phyloP scores from a whole-genome alignment of 2,888 invertebrate genomes.

The Tetragonisca angustula region DNA sequence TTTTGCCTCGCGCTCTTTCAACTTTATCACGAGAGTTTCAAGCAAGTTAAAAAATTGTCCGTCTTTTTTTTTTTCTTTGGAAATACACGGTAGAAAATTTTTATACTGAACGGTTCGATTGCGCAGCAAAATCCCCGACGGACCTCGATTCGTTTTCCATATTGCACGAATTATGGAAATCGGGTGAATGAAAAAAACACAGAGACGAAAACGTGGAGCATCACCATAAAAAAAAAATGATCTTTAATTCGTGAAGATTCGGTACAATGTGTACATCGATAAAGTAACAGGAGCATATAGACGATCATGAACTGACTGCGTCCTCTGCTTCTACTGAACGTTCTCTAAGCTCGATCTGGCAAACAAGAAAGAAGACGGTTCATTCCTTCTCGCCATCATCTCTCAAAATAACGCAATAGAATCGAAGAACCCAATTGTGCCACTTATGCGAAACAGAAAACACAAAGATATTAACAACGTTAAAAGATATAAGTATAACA shows the following conservation, averaged over 20 bases:
- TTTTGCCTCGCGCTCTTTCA: too few species aligned
- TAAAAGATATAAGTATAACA: neutral
- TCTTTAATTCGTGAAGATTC: conserved; percentile 30
- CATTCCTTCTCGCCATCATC: conserved; percentile 4
- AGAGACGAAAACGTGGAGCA: conserved; percentile 6
- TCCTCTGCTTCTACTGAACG: conserved; percentile 1
- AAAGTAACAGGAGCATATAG: neutral
- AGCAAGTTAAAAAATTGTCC: too few species aligned
- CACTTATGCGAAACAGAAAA: conserved; percentile 12
- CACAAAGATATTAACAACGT: conserved; percentile 14
- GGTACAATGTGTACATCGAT: conserved; percentile 7
- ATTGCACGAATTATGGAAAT: neutral
- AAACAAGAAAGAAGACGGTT: neutral
- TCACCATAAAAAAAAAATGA: neutral
- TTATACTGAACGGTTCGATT: neutral
- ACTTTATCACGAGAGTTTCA: too few species aligned
- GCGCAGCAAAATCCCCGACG: neutral
- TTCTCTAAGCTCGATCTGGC: conserved; percentile 13
- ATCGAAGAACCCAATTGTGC: conserved; percentile 17
- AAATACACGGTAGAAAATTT: too few species aligned
- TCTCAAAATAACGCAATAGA: conserved; percentile 24
- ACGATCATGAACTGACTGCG: conserved; percentile 7
- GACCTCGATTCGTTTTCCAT: neutral
- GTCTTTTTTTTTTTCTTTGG: too few species aligned
- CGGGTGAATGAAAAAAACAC: neutral